These are phyloP conservation scores for Esox masquinongy DNA, from an alignment of 2,797 vertebrate genomes.

Conservation along the genomic window DNA sequence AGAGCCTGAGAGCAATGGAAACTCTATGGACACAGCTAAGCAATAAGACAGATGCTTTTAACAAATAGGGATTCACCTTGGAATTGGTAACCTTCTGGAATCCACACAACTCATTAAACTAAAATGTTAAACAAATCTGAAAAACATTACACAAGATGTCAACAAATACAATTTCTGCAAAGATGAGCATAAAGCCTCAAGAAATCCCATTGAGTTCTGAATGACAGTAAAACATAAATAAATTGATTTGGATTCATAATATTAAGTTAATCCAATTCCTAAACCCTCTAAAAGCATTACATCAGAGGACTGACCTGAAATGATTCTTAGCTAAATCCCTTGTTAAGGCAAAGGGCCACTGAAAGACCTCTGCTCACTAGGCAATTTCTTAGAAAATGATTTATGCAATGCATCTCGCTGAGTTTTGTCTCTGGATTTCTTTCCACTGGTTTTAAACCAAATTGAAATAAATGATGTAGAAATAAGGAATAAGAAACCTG, in stretches of 20 bases:
- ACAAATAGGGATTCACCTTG: slow-evolving; percentile 22
- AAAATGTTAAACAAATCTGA: slow-evolving; percentile 2
- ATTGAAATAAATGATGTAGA: not conserved
- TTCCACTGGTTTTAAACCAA: slow-evolving; percentile 1
- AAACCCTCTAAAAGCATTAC: slow-evolving; percentile 17
- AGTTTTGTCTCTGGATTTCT: slow-evolving; percentile 3
- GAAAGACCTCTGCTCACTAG: slow-evolving; percentile 7
- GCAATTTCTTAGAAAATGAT: slow-evolving; percentile 5
- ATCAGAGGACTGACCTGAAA: slow-evolving; percentile 8
- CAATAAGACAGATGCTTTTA: not conserved
- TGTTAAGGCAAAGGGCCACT: slow-evolving; percentile 6
- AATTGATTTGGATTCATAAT: not conserved
- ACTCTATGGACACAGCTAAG: not conserved
- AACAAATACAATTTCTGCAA: not conserved
- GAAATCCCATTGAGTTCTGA: slow-evolving; percentile 15
- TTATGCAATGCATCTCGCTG: not conserved
- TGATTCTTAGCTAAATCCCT: not conserved
- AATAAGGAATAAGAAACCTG: not conserved
- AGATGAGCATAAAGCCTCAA: not conserved
- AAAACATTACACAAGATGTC: slow-evolving; percentile 21
- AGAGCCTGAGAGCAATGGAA: not conserved
- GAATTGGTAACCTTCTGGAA: not conserved
- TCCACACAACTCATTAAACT: not conserved
- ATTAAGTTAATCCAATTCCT: slow-evolving; percentile 12
- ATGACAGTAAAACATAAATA: not conserved